phyloP scores from a whole-genome alignment of 2,113 vertebrate species.

The Siniperca knerii region DNA sequence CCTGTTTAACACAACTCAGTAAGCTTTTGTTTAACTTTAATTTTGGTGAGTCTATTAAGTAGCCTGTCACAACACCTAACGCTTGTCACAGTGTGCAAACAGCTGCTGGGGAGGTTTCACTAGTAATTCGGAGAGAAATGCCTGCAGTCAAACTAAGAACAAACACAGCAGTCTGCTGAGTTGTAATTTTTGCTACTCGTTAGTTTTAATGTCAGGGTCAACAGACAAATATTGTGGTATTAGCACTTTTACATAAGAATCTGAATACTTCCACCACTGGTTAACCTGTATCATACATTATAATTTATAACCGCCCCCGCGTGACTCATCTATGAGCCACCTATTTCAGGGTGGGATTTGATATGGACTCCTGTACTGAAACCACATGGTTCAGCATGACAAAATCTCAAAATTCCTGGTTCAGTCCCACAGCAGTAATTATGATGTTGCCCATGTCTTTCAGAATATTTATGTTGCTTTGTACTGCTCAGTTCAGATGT shows the following conservation, averaged over 20 bases:
- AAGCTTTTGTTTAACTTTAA: neutral
- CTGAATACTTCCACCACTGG: too few relatives aligned
- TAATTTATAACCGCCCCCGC: neutral
- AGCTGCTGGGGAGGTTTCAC: constrained; percentile 11
- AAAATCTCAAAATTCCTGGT: too few relatives aligned
- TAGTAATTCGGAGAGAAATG: neutral
- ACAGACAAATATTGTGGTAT: neutral
- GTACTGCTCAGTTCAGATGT: neutral
- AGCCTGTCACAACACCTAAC: neutral
- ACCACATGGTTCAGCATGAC: neutral
- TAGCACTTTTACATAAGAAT: too few relatives aligned
- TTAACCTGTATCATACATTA: too few relatives aligned
- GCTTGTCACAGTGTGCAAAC: neutral
- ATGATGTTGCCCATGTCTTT: neutral
- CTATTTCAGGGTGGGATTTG: neutral
- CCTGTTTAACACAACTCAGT: neutral
- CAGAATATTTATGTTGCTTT: neutral
- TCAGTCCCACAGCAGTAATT: neutral
- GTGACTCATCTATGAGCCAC: constrained; percentile 30
- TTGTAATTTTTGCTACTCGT: neutral
- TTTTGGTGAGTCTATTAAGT: neutral
- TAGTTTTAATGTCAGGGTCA: neutral
- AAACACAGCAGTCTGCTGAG: neutral
- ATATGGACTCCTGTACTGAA: neutral
- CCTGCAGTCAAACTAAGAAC: neutral